A percentile compares a stretch with the other conserved stretches of the same genome.
phyloP scores from a whole-genome alignment of 2,797 vertebrate species.

The Hydrocynus forskahlii region DNA sequence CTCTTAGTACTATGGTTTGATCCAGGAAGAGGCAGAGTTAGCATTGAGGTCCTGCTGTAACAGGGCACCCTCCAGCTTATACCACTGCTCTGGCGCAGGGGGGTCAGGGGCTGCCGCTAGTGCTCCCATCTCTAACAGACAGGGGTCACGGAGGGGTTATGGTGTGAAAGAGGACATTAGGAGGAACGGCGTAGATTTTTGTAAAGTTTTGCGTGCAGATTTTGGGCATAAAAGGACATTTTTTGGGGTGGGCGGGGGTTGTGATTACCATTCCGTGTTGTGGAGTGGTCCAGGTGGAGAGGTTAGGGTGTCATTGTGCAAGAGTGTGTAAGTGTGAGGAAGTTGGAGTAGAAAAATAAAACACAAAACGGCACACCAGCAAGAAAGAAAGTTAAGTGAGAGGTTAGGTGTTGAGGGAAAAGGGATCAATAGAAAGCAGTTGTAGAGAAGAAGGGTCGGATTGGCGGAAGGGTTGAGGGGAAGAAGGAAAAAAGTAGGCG shows the following conservation, averaged over 20 bases:
- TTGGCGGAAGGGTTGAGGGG: conserved; percentile 34
- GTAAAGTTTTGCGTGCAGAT: not conserved
- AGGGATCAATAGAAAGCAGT: conserved; percentile 2
- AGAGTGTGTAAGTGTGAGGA: not conserved
- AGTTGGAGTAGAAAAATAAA: not conserved
- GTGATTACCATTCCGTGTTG: conserved; percentile 22
- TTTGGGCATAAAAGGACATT: conserved; percentile 1
- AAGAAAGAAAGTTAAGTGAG: conserved; percentile 48
- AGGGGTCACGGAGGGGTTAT: conserved; percentile 70
- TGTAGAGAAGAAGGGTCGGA: conserved; percentile 33
- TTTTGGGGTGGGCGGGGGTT: not conserved
- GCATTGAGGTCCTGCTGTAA: conserved; percentile 91
- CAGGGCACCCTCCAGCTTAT: conserved; percentile 84
- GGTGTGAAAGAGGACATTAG: conserved; percentile 68
- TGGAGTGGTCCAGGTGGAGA: conserved; percentile 5
- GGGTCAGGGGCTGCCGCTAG: conserved; percentile 82
- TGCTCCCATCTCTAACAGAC: conserved; percentile 75
- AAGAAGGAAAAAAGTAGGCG: conserved; percentile 47
- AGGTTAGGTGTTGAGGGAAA: conserved; percentile 39
- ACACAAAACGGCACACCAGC: not conserved
- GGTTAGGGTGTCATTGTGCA: not conserved
- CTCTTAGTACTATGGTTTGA: conserved; percentile 85
- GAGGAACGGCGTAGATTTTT: not conserved
- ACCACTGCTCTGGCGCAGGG: conserved; percentile 85
- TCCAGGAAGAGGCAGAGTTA: conserved; percentile 89